Percentiles rank a stretch among this genome's conserved stretches.
phyloP scores from a whole-genome alignment of 1,140 invertebrate genomes.

The Ceratosolen fusciceps region DNA sequence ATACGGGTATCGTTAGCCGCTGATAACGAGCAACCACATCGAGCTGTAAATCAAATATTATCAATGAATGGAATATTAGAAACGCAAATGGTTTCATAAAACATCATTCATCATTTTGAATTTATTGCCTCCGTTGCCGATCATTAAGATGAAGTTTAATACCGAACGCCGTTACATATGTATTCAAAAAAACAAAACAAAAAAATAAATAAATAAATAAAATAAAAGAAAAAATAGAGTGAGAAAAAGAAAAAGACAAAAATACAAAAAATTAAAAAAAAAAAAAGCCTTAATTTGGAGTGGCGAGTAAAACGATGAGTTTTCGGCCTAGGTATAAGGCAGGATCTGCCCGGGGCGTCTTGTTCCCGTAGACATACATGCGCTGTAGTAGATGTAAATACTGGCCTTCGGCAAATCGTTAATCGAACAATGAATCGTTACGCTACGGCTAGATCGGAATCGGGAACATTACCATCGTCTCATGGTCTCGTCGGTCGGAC shows the following conservation, averaged over 20 bases:
- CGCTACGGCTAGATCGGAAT: background rate
- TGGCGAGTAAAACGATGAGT: background rate
- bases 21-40: background rate
- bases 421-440: slow-evolving; percentile 23
- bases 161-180: no score
- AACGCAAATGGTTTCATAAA: background rate
- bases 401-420: background rate
- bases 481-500: background rate
- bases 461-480: slow-evolving; percentile 10
- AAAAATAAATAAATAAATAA: no score
- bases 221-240: no score
- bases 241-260: no score
- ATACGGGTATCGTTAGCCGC: background rate
- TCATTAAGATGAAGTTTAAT: background rate
- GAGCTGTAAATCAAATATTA: background rate
- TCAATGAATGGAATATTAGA: background rate
- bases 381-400: no score
- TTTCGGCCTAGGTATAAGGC: background rate
- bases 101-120: background rate
- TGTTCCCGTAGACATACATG: no score
- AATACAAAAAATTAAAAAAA: no score
- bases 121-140: background rate
- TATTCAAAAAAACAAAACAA: no score
- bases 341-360: background rate
- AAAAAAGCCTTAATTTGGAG: no score